Evolutionary conservation across 2,113 vertebrate species (phyloP), one percentile per base, ranked within the genome.

Genomic region (Dasyurus viverrinus): DNA sequence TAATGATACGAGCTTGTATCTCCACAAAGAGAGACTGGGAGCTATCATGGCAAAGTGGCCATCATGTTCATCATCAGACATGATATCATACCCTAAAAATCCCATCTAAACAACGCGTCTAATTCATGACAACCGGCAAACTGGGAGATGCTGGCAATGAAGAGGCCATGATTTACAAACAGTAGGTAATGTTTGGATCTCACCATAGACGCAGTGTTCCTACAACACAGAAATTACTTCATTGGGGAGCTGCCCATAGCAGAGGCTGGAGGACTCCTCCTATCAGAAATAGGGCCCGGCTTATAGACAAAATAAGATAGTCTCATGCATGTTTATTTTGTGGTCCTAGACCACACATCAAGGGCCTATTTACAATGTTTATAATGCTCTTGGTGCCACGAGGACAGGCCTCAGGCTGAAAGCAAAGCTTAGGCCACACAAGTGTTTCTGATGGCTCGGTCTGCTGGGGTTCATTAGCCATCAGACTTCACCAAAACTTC

Each of bases 141-240:
- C 96, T 95, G 93, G 98, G 98, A 98, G 19, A 93, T 98, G 97
- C 97, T 99, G 98, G 98, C 98, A 98, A 98, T 95, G 95, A 53
- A 92, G 96, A 96, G 96, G 97, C 98, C 95, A 98, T 98, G 98
- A 98, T 98, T 99, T 99, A 98, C 98, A 98, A 99, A 99, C 95
- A 99, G 98, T 98, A 99, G 98, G 98, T 98, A 98, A 98, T 98
- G 98, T 98, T 98, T 98, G 98, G 98, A 98, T 98, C 97, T 94
- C 94, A 97, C 96, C 96, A 93, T 93, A 95, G 97, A 97, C 98
- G 97, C 96, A 97, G 60, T 76, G 92, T 96, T 98, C 98, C 97
- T 98, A 97, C 98, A 98, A 98, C 98, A 97, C 54, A 98, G 96
- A 98, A 98, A 98, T 98, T 26, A 98, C 98, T 98, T 99, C 98